Evolutionary conservation across 2,113 vertebrate species (phyloP).

Genomic region (Python bivittatus): DNA sequence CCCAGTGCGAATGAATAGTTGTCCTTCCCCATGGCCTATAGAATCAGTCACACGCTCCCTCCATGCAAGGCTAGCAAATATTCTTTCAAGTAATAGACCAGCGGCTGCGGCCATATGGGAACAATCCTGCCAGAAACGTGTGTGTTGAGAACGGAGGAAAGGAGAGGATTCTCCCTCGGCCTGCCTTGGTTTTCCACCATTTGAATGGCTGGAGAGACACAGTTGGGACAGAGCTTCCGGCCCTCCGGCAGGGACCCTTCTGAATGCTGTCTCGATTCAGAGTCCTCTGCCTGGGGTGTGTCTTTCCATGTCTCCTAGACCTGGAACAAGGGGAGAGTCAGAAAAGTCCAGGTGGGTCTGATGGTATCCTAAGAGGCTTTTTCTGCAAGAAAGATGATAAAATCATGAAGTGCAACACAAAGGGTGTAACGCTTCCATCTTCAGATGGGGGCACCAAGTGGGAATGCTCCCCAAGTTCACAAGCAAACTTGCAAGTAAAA

Average conservation of each 20-base stretch:
- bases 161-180: conserved; percentile 28
- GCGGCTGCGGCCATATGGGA: conserved; percentile 48
- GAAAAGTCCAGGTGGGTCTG: neutral
- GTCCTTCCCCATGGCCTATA: conserved; percentile 30
- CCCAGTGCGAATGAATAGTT: conserved; percentile 44
- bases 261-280: no score
- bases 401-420: no score
- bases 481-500: neutral
- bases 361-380: neutral
- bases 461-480: neutral
- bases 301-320: neutral
- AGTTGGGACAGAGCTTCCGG: neutral
- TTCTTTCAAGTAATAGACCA: conserved; percentile 52
- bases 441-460: neutral
- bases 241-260: neutral
- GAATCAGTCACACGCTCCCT: conserved; percentile 36
- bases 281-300: no score
- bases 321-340: no score
- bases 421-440: neutral
- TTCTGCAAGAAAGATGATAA: neutral
- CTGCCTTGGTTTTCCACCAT: conserved; percentile 19
- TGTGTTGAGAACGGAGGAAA: neutral
- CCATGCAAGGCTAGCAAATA: conserved; percentile 41
- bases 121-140: conserved; percentile 17
- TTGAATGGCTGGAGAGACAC: no score